Conservation (phyloP, 2,888 invertebrate species). For the Apamea epomidion region DNA sequence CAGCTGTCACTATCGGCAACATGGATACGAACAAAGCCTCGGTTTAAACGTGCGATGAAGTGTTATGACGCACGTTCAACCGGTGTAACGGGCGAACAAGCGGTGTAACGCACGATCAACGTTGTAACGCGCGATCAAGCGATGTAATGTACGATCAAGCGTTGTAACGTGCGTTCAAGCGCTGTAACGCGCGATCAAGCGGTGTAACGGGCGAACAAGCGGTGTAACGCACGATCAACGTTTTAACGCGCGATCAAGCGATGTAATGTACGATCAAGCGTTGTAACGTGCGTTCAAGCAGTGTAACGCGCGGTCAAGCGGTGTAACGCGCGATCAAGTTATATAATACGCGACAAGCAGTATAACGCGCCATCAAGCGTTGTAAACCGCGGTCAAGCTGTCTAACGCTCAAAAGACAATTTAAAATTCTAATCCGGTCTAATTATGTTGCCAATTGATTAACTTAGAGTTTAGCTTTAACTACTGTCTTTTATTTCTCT, state of each 20-base stretch:
- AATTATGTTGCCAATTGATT: neutral
- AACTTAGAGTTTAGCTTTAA: neutral
- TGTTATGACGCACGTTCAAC: neutral
- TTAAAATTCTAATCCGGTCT: neutral
- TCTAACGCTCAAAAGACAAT: no score
- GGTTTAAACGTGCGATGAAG: neutral
- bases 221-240: neutral
- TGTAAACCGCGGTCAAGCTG: no score
- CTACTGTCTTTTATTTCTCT: neutral
- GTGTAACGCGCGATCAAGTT: neutral
- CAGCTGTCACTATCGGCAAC: constrained; percentile 25
- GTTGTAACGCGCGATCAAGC: neutral
- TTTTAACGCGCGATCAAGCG: neutral
- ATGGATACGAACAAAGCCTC: constrained; percentile 4
- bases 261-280: no score
- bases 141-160: neutral
- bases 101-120: neutral
- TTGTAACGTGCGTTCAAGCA: no score
- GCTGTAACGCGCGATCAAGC: no score
- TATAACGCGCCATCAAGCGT: no score
- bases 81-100: neutral
- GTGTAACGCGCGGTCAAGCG: no score
- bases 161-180: neutral
- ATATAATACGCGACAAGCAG: no score
- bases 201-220: neutral